These are phyloP conservation scores for Ivindomyrus marchei DNA, from an alignment of 2,113 vertebrate species.

Conservation along the genomic window DNA sequence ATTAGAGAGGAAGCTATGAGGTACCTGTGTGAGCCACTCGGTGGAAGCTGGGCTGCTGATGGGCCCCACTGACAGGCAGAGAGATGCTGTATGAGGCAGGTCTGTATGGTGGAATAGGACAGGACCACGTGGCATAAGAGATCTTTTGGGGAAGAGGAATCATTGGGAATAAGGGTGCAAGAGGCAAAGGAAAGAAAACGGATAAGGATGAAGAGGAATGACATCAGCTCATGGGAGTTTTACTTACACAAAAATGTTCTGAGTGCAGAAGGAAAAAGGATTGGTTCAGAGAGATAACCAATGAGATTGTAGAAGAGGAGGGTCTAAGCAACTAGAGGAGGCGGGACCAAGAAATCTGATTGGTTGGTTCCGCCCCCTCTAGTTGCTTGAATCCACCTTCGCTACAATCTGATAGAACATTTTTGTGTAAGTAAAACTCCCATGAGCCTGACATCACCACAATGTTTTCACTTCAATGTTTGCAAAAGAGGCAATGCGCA, in stretches of 20 bases:
- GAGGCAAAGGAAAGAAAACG: not conserved
- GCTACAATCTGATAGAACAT: too few relatives aligned
- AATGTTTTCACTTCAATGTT: not conserved
- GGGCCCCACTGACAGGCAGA: not conserved
- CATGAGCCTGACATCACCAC: not conserved
- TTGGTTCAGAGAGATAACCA: too few relatives aligned
- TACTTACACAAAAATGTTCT: too few relatives aligned
- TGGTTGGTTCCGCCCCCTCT: too few relatives aligned
- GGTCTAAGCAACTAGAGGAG: too few relatives aligned
- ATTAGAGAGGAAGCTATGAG: not conserved
- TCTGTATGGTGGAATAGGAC: not conserved
- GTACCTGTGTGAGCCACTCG: not conserved
- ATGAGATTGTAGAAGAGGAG: too few relatives aligned
- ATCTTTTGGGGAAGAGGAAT: not conserved
- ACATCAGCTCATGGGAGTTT: not conserved
- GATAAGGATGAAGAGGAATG: not conserved
- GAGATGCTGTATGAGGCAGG: not conserved
- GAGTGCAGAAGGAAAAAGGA: too few relatives aligned
- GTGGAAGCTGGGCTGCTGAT: not conserved
- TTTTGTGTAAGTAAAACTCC: too few relatives aligned
- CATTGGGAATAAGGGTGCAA: not conserved
- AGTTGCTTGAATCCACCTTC: too few relatives aligned
- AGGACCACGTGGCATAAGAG: not conserved
- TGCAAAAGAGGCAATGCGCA: not conserved
- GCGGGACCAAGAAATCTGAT: too few relatives aligned